Conservation (phyloP, 2,888 invertebrate genomes). For the Hyppa rectilinea region DNA sequence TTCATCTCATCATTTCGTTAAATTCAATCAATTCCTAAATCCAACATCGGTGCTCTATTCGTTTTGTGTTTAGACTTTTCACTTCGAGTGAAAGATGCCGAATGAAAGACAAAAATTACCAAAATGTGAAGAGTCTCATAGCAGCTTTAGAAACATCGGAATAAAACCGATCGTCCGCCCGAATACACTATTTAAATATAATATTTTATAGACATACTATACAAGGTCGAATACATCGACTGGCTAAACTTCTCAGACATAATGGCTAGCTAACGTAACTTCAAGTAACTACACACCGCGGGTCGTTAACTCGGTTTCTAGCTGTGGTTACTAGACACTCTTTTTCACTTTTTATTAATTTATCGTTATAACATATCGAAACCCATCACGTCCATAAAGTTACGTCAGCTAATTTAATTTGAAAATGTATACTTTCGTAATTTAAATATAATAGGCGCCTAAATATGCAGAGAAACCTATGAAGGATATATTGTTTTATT, state of each 20-base stretch:
- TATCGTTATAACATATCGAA: too few species aligned
- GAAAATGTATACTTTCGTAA: neutral
- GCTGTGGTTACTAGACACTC: neutral
- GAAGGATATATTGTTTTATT: neutral
- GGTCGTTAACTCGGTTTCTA: neutral
- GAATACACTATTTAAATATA: neutral
- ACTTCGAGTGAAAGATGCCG: too few species aligned
- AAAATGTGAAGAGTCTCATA: neutral
- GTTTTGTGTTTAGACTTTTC: neutral
- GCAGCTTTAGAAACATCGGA: neutral
- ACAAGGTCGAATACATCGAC: neutral
- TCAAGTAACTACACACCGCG: neutral
- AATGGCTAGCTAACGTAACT: neutral
- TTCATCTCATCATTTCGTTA: neutral
- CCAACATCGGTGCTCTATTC: too few species aligned
- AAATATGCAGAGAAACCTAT: neutral
- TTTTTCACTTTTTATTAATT: too few species aligned
- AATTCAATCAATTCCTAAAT: too few species aligned
- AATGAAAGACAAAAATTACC: neutral
- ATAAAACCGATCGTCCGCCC: neutral
- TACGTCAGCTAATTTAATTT: neutral
- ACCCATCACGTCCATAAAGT: neutral
- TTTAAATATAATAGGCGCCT: neutral
- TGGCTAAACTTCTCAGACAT: neutral
- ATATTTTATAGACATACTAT: conserved; percentile 1